phyloP scores from a whole-genome alignment of 2,888 invertebrate genomes.

The Lasioglossum leucozonium region DNA sequence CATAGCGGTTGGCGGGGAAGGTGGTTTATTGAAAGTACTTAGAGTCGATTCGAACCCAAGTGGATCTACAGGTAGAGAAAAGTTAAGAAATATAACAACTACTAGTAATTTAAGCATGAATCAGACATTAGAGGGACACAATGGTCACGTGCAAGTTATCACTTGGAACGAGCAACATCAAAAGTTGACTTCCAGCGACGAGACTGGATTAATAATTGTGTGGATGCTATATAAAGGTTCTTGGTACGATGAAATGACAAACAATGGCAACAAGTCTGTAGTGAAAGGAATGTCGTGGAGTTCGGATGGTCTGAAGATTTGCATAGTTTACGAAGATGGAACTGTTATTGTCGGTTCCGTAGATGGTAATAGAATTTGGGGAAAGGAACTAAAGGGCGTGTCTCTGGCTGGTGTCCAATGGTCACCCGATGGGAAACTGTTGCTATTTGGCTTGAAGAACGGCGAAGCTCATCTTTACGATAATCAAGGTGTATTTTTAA shows the following conservation, averaged over 20 bases:
- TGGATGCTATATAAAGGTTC: constrained; percentile 99
- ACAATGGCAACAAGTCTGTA: constrained; percentile 98
- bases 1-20: constrained; percentile 98
- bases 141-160: constrained; percentile 94
- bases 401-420: constrained; percentile 95
- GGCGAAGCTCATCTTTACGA: constrained; percentile 98
- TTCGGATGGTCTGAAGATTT: constrained; percentile 97
- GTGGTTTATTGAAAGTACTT: constrained; percentile 97
- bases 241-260: constrained; percentile 99
- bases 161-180: constrained; percentile 99
- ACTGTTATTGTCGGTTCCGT: constrained; percentile 98
- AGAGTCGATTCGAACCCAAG: constrained; percentile 90
- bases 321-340: constrained; percentile 99
- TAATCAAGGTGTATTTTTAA: constrained; percentile 92
- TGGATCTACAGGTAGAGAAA: constrained; percentile 66
- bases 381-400: constrained; percentile 96
- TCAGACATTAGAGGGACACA: constrained; percentile 97
- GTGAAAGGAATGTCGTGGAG: constrained; percentile 99
- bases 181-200: constrained; percentile 98
- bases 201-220: constrained; percentile 98
- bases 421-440: constrained; percentile 96
- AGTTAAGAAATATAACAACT: constrained; percentile 87
- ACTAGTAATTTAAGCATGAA: constrained; percentile 97
- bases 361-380: constrained; percentile 99
- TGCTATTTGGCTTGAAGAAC: constrained; percentile 95